These are phyloP conservation scores for Tupaia chinensis DNA, from an alignment of 2,113 vertebrate genomes.

Conservation along the genomic window DNA sequence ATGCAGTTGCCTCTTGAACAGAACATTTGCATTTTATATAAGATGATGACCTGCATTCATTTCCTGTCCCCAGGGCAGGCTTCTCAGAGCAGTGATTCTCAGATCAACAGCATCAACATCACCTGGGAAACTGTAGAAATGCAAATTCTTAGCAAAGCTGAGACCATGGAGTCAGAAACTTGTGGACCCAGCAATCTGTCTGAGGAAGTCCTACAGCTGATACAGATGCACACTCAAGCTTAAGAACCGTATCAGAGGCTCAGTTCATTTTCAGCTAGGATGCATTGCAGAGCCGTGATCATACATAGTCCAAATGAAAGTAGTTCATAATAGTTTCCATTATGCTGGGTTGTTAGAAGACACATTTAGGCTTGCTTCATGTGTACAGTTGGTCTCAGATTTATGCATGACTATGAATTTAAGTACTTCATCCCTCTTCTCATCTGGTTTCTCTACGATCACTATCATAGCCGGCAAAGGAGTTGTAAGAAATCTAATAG, in stretches of 20 bases:
- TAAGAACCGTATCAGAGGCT: background rate
- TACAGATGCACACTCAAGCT: background rate
- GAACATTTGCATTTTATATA: background rate
- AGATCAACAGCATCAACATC: background rate
- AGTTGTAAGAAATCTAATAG: background rate
- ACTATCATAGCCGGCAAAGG: background rate
- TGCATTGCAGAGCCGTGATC: background rate
- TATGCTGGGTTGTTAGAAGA: background rate
- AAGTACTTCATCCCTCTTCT: background rate
- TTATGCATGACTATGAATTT: background rate
- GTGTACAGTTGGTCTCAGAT: background rate
- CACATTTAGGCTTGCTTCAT: background rate
- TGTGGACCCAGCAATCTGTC: no score
- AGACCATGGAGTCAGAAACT: background rate
- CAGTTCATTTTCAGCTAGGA: background rate
- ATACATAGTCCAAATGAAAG: slow-evolving; percentile 24
- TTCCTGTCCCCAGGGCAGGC: background rate
- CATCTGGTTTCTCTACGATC: background rate
- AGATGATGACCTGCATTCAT: background rate
- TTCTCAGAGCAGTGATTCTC: background rate
- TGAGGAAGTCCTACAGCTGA: background rate
- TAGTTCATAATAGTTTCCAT: background rate
- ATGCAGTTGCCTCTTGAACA: background rate
- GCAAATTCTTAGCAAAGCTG: no score
- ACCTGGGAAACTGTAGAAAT: background rate